A percentile compares a stretch with the other conserved stretches of the same genome.
Conservation (phyloP, 2,888 invertebrate species). For the Polydrusus pterygomalis region DNA sequence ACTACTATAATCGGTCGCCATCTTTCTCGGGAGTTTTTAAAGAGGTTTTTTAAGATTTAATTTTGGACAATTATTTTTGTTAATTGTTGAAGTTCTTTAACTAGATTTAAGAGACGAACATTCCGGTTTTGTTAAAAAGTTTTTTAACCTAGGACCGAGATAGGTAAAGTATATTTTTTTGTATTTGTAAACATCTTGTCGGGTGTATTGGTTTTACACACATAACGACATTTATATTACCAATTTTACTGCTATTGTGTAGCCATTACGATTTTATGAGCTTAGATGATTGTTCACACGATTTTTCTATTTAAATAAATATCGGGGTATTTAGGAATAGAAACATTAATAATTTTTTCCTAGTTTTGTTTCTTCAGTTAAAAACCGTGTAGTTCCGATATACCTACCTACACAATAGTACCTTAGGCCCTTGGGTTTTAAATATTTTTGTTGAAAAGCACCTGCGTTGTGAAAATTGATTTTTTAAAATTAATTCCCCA, state of each 20-base stretch:
- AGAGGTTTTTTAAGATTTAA: conserved; percentile 45
- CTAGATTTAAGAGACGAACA: conserved; percentile 5
- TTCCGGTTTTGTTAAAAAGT: background rate
- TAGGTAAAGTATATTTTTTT: conserved; percentile 26
- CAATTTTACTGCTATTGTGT: conserved; percentile 66
- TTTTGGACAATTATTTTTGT: conserved; percentile 33
- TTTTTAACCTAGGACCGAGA: conserved; percentile 7
- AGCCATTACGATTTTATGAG: conserved; percentile 59
- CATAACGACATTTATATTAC: conserved; percentile 63
- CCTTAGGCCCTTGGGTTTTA: too few relatives aligned
- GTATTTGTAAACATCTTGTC: conserved; percentile 27
- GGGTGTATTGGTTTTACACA: conserved; percentile 33
- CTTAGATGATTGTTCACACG: conserved; percentile 8
- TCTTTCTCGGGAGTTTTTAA: conserved; percentile 76
- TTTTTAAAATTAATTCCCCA: too few relatives aligned
- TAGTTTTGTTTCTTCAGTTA: background rate
- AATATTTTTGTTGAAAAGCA: too few relatives aligned
- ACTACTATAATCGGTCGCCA: conserved; percentile 75
- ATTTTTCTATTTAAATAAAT: background rate
- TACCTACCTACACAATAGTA: too few relatives aligned
- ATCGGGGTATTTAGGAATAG: background rate
- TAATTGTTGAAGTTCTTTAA: conserved; percentile 10
- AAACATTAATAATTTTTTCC: background rate
- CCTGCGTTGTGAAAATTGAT: too few relatives aligned
- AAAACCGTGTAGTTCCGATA: background rate